Evolutionary conservation across 2,113 vertebrate species (phyloP).

Genomic region (Microcebus murinus): DNA sequence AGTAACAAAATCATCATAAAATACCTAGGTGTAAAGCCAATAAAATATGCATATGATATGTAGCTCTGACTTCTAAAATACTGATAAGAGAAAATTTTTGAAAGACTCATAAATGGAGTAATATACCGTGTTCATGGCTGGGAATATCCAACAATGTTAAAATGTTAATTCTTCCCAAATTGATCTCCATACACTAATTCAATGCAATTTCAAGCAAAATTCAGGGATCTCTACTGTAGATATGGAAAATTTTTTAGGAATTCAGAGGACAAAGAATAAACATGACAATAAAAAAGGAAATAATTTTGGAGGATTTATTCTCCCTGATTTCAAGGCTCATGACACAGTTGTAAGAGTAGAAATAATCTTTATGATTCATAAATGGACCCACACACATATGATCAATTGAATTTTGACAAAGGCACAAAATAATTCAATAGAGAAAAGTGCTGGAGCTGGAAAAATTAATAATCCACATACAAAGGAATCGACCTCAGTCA

Average conservation of each 20-base stretch:
- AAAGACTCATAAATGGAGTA: background rate
- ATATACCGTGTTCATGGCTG: background rate
- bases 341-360: background rate
- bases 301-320: background rate
- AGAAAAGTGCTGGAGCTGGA: background rate
- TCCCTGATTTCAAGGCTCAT: background rate
- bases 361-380: background rate
- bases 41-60: no score
- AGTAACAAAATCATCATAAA: background rate
- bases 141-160: background rate
- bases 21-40: background rate
- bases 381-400: background rate
- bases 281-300: background rate
- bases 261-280: background rate
- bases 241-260: background rate
- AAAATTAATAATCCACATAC: background rate
- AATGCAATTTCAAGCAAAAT: background rate
- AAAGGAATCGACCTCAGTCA: background rate
- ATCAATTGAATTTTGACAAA: background rate
- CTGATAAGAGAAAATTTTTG: background rate
- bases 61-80: background rate
- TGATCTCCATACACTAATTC: background rate
- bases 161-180: background rate
- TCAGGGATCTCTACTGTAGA: background rate
- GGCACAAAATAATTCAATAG: background rate